These are phyloP conservation scores for Athrips mouffetella DNA, from an alignment of 2,888 invertebrate species.

Conservation along the genomic window DNA sequence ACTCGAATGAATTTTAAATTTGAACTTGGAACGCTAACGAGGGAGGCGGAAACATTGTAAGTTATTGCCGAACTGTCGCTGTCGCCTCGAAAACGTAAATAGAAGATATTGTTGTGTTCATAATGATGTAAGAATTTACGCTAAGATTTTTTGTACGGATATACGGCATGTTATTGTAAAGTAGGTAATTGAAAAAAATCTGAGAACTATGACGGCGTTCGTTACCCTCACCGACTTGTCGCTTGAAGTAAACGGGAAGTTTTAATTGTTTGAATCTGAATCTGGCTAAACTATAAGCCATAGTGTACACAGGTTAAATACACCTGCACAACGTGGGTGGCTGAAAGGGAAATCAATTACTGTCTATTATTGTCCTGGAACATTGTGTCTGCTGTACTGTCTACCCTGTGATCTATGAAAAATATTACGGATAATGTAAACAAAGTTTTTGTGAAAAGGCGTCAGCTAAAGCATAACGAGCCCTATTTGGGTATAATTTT, in stretches of 20 bases:
- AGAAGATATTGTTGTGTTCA: constrained; percentile 1
- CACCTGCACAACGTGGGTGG: constrained; percentile 60
- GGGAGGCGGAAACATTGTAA: constrained; percentile 57
- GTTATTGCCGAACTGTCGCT: constrained; percentile 44
- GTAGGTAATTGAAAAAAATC: too few species aligned
- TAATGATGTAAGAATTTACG: not conserved
- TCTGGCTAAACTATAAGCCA: too few species aligned
- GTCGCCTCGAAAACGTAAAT: constrained; percentile 6
- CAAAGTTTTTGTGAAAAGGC: not conserved
- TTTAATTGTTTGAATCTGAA: too few species aligned
- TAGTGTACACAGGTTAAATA: constrained; percentile 41
- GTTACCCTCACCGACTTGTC: too few species aligned
- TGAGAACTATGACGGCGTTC: too few species aligned
- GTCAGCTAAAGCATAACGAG: too few species aligned
- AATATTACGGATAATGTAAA: not conserved
- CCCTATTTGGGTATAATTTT: not conserved
- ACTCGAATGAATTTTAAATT: constrained; percentile 77
- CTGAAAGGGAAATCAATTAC: constrained; percentile 61
- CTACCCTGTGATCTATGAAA: constrained; percentile 3
- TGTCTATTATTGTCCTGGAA: constrained; percentile 61
- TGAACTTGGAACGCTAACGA: constrained; percentile 68
- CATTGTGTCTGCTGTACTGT: constrained; percentile 28
- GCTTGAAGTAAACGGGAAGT: too few species aligned
- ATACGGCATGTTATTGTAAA: not conserved
- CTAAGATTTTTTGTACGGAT: not conserved